phyloP scores from a whole-genome alignment of 2,113 vertebrate genomes.

The Hippocampus guttulatus region DNA sequence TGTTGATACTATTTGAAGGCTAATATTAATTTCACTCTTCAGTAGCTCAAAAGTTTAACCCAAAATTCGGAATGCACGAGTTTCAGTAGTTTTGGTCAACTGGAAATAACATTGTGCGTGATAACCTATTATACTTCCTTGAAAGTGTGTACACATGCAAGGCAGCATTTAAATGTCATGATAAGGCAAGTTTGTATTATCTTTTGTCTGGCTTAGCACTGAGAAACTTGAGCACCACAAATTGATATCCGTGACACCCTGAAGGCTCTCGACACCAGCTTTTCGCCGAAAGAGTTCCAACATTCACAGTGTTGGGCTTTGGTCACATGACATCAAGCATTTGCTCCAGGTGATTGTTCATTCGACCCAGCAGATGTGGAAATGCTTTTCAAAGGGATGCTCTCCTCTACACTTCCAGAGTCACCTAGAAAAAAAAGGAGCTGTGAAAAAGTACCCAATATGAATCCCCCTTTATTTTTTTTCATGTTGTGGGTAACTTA shows the following conservation, averaged over 20 bases:
- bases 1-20: neutral
- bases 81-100: neutral
- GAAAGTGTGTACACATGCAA: neutral
- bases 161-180: neutral
- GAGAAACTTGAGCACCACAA: slow-evolving; percentile 10
- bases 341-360: slow-evolving; percentile 8
- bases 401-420: slow-evolving; percentile 53
- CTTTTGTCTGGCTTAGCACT: neutral
- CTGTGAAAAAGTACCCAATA: neutral
- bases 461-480: neutral
- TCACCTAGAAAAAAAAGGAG: slow-evolving; percentile 42
- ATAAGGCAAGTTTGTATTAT: slow-evolving; percentile 1
- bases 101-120: neutral
- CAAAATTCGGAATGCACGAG: neutral
- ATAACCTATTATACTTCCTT: neutral
- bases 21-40: neutral
- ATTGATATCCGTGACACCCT: neutral
- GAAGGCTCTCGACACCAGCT: neutral
- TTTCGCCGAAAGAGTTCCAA: slow-evolving; percentile 14
- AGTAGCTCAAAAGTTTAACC: neutral
- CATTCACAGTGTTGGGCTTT: slow-evolving; percentile 4
- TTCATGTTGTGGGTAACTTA: neutral
- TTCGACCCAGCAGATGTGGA: slow-evolving; percentile 18
- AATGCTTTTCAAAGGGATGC: slow-evolving; percentile 60
- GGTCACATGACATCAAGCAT: slow-evolving; percentile 21